Conservation (phyloP, 2,888 invertebrate genomes). For the Phytoseiulus persimilis region DNA sequence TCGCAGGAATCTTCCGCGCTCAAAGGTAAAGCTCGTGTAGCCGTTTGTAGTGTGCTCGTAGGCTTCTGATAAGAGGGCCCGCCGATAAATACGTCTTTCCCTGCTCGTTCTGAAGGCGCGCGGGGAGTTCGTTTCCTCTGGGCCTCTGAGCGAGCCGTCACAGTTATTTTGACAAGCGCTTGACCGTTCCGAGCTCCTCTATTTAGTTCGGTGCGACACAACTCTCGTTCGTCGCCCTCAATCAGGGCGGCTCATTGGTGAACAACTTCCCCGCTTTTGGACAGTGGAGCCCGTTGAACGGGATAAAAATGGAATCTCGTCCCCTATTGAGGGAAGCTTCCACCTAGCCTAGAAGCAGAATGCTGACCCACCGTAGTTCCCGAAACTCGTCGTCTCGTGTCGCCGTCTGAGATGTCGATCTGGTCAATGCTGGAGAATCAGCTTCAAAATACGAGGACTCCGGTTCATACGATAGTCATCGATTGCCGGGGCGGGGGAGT, state of each 20-base stretch:
- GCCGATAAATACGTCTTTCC: background rate
- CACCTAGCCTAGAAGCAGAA: too few relatives aligned
- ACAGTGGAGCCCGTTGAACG: too few relatives aligned
- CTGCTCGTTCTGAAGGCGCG: background rate
- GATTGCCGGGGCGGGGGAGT: too few relatives aligned
- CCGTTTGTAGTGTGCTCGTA: background rate
- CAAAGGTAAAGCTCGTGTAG: background rate
- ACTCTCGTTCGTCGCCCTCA: background rate
- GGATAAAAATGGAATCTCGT: too few relatives aligned
- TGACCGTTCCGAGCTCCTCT: background rate
- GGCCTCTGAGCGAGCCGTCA: background rate
- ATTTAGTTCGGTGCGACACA: background rate
- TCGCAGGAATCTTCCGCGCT: conserved; percentile 23
- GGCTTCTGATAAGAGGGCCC: background rate
- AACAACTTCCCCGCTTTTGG: background rate
- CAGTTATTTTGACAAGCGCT: background rate
- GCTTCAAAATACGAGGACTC: too few relatives aligned
- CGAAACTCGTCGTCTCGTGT: too few relatives aligned
- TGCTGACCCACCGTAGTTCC: too few relatives aligned
- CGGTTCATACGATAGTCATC: too few relatives aligned
- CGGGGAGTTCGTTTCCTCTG: background rate
- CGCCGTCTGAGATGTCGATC: too few relatives aligned
- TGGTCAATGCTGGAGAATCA: too few relatives aligned
- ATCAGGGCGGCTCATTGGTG: background rate
- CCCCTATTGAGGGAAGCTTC: too few relatives aligned